Evolutionary conservation across 2,113 vertebrate genomes (phyloP), one percentile per base, ranked within the genome.

Genomic region (Psophia crepitans): DNA sequence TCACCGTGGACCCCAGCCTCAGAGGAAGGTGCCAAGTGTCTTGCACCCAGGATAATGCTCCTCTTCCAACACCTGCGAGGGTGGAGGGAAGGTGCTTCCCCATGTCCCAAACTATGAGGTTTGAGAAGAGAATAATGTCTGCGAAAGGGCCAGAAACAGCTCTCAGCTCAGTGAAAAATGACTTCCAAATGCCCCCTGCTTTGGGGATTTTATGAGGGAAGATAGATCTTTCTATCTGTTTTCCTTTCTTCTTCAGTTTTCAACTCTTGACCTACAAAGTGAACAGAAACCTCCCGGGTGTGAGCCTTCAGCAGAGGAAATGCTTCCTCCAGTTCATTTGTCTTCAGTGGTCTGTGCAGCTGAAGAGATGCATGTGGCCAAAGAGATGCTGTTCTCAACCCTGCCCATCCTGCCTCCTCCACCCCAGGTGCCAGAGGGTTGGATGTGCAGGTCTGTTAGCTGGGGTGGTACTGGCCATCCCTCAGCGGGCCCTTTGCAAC

Each of bases 241-340:
- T 95, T 79, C 91, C 82, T 91, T 89, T 80, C 87, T 74, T 86
- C 92, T 90, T 81, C 63, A 20, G 56, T 96, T 81, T 70, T 96
- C 96, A 96, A 87, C 97, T 95, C 95, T 11, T 96, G 94, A 97
- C 96, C 96, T 93, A 17, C 11, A 2, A 78, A 30, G 86, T 44
- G 94, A 95, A 33, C 58, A 61, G 90, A 70, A 90, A 71, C 92
- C 95, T 94, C 43, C 66, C 0, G 32, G 74, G 80, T 69, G 68
- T 9, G 65, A 91, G 84, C 78, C 89, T 43, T 56, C 8, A 1
- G 84, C 82, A 70, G 84, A 95, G 95, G 97, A 97, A 97, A 89
- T 3, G 35, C 64, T 96, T 95, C 95, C 93, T 88, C 80, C 81
- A 82, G 78, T 46, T 73, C 91, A 77, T 96, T 84, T 89, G 79